Percentiles rank a stretch among this genome's conserved stretches.
Evolutionary conservation across 2,797 vertebrate species (phyloP).

Genomic region (Arrhamphus sclerolepis): DNA sequence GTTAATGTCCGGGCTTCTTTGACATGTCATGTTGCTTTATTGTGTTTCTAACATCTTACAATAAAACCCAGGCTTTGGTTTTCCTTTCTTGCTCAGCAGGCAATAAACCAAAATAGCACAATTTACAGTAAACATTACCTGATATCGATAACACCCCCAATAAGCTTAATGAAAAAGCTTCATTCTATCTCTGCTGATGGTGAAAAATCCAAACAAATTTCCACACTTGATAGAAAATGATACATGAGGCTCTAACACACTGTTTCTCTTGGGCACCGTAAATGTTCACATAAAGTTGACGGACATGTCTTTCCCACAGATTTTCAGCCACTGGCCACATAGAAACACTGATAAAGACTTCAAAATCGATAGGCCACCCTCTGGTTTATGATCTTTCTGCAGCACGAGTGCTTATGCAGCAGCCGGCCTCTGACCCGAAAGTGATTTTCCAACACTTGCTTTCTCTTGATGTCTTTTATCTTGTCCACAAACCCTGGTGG

Average conservation of each 20-base stretch:
- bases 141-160: background rate
- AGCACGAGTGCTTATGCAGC: slow-evolving; percentile 74
- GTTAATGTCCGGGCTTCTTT: slow-evolving; percentile 6
- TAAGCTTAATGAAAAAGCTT: background rate
- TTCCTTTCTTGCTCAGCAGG: slow-evolving; percentile 1
- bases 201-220: slow-evolving; percentile 25
- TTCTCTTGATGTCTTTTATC: slow-evolving; percentile 58
- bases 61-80: background rate
- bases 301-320: slow-evolving; percentile 52
- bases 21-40: background rate
- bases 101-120: slow-evolving; percentile 31
- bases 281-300: slow-evolving; percentile 73
- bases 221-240: slow-evolving; percentile 35
- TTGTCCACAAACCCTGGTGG: slow-evolving; percentile 49
- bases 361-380: slow-evolving; percentile 71
- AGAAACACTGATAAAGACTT: slow-evolving; percentile 69
- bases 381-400: slow-evolving; percentile 75
- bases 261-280: slow-evolving; percentile 55
- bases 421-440: slow-evolving; percentile 67
- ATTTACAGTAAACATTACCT: slow-evolving; percentile 1
- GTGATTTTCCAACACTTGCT: slow-evolving; percentile 66
- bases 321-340: slow-evolving; percentile 64
- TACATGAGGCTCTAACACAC: slow-evolving; percentile 28
- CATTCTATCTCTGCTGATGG: slow-evolving; percentile 37
- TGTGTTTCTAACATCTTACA: background rate